Evolutionary conservation across 2,113 vertebrate genomes (phyloP).

Genomic region (Labrus mixtus): DNA sequence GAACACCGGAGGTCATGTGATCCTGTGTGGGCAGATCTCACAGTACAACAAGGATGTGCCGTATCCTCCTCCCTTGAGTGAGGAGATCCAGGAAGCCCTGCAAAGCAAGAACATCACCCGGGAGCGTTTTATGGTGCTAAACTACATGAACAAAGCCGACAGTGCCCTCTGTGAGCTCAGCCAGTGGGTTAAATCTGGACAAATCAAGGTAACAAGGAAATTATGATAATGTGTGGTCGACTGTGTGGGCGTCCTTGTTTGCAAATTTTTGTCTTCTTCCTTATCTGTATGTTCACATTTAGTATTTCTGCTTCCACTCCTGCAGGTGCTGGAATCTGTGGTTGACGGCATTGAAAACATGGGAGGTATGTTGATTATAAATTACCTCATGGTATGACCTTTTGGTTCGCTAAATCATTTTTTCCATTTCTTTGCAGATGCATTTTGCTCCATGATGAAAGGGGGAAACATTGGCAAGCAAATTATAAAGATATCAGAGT

Average conservation of each 20-base stretch:
- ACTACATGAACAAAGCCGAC: slow-evolving; percentile 88
- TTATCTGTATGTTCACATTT: not conserved
- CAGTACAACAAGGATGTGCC: slow-evolving; percentile 96
- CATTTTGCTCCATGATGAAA: slow-evolving; percentile 97
- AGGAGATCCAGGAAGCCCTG: slow-evolving; percentile 80
- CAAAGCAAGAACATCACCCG: slow-evolving; percentile 88
- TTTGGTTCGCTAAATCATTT: not conserved
- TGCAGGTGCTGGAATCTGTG: slow-evolving; percentile 91
- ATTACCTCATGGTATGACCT: not conserved
- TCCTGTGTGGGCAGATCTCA: slow-evolving; percentile 97
- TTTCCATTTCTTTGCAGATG: slow-evolving; percentile 82
- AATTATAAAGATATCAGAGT: slow-evolving; percentile 89
- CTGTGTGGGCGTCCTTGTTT: not conserved
- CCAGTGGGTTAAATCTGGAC: slow-evolving; percentile 88
- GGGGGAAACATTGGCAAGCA: slow-evolving; percentile 96
- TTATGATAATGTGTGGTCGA: slow-evolving; percentile 6
- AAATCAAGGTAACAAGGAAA: slow-evolving; percentile 88
- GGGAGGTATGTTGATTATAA: slow-evolving; percentile 86
- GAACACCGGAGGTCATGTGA: slow-evolving; percentile 90
- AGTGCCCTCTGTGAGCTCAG: slow-evolving; percentile 87
- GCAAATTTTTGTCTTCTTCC: not conserved
- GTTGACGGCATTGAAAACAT: slow-evolving; percentile 90
- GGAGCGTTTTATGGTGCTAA: slow-evolving; percentile 91
- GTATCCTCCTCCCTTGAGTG: slow-evolving; percentile 91
- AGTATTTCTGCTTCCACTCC: slow-evolving; percentile 34